Evolutionary conservation across 2,113 vertebrate genomes (phyloP), one percentile per base, ranked within the genome.

Genomic region (Nothobranchius kuhntae): DNA sequence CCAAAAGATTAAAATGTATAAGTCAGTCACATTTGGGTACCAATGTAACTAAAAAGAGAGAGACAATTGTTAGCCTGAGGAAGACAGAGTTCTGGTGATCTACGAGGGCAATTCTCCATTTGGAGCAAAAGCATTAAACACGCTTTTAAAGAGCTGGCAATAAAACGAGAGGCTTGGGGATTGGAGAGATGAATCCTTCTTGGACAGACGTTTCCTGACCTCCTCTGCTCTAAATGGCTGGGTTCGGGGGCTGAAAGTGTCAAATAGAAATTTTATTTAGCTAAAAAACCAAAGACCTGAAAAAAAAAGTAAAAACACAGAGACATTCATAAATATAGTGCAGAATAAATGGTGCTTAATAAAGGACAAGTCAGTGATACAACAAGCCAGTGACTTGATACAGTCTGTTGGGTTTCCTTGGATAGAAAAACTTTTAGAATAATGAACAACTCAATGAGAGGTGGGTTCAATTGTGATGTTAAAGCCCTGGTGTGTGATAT

Each of bases 91-190:
- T 84, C 24, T 24, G 62, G 72, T 83, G 86, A 88, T 88, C 71
- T 85, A 87, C 56, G 75, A 74, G 80, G 56, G 72, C 83, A 80
- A 80, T 87, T 88, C 80, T 76, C 76, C 63, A 81, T 88, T 89
- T 83, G 75, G 68, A 70, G 59, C 47, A 63, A 53, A 30, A 51
- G 13, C 80, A 78, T 84, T 80, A 86, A 88, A 87, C 81, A 85
- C 54, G 67, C 81, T 80, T 82, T 84, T 86, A 86, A 84, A 87
- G 72, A 82, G 73, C 73, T 14, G 70, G 82, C 21, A 45, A 75
- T 88, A 84, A 87, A 86, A 84, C 70, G 65, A 44, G 53, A 65
- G 55, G 68, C 73, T 61, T 36, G 65, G 59, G 77, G 71, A 87
- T 70, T 59, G 61, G 51, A 52, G 69, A 80, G 77, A 88, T 86